Evolutionary conservation across 2,888 invertebrate genomes (phyloP), one percentile per base, ranked within the genome.

Genomic region (Eucera pruinosa): DNA sequence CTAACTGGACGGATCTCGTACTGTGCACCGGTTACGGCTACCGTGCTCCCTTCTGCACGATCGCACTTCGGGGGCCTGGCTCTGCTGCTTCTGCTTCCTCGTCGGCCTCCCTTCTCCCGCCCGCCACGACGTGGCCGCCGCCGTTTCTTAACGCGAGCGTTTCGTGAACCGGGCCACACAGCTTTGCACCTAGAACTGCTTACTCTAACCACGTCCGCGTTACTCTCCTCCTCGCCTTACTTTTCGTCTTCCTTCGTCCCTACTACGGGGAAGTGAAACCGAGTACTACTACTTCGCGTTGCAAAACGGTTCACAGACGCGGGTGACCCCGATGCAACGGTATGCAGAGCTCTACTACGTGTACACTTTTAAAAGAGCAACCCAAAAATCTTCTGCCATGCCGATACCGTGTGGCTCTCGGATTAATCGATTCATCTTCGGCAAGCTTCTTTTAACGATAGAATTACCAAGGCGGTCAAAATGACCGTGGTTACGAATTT

Each of bases 1-100:
- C 79, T 82, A 82, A 82, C 82, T 66, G 75, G 47, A 79, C 72
- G 75, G 60, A 66, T 82, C 78, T 74, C 69, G 78, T 80, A 67
- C 66, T 77, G 77, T 73, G 58, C 69, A 5, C 33, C 7, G n/a
- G n/a, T n/a, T n/a, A 64, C 72, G 64, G 50, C 67, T 66, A 61
- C 71, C 64, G 67, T 62, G 47, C 73, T 62, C 55, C 54, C 66
- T 47, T 69, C 76, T 57, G 36, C 66, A 57, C 66, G 61, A 70
- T 57, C 66, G 30, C 33, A 50, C 52, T 57, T 43, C 62, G 7
- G n/a, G 13, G 27, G 36, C 27, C 62, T 23, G 36, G 20, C 64
- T 33, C 27, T 27, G 36, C 36, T 11, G 13, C 30, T 45, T 47
- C 45, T 30, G 27, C 47, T 30, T 20, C 50, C 30, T 30, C 7